Base-by-base conservation (phyloP, 2,113 vertebrate genomes). In the Grallaria varia region DNA sequence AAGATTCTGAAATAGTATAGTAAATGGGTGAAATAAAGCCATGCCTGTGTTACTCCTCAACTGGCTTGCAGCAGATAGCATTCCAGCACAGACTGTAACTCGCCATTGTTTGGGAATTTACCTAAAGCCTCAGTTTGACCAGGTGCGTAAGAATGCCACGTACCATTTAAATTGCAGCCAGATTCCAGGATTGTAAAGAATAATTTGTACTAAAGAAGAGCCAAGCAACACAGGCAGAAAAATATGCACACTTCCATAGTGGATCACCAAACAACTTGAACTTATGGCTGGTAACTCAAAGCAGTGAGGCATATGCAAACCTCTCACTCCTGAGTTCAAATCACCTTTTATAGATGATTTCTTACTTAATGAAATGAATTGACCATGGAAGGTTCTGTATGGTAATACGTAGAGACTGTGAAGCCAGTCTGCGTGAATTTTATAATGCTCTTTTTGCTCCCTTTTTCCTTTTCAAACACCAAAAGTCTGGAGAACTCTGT, bases 1-100 rank as follows among this genome's bases (percentile, higher is more conserved):
- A 93, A 97, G 66, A 90, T 94, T 97, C 95, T 93, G 86, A 96
- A 97, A 95, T 81, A 97, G 86, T 78, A 91, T 53, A 77, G 58
- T 71, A 90, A 95, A 95, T 87, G 78, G 80, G 89, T 77, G 82
- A 93, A 82, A 40, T 31, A 44, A 76, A 85, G 28, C 39, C 21
- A 49, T 56, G 47, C 14, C 52, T 1, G 0, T 35, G 60, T 89
- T 81, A 55, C 35, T 89, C 49, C 86, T 69, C 62, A 88, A 52
- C 71, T 35, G 63, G 31, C 25, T 50, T 71, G 16, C 30, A 60
- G 42, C 20, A 69, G 33, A 47, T 1, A 69, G 39, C 6, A 0
- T 80, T 96, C 85, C 68, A 90, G 42, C 68, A 87, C 18, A 44
- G 59, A n/a, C 31, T n/a, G 14, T 30, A 44, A 75, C 35, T 59